These are phyloP conservation scores for Drosophila ustulata DNA, from an alignment of 2,888 invertebrate species.

Conservation along the genomic window DNA sequence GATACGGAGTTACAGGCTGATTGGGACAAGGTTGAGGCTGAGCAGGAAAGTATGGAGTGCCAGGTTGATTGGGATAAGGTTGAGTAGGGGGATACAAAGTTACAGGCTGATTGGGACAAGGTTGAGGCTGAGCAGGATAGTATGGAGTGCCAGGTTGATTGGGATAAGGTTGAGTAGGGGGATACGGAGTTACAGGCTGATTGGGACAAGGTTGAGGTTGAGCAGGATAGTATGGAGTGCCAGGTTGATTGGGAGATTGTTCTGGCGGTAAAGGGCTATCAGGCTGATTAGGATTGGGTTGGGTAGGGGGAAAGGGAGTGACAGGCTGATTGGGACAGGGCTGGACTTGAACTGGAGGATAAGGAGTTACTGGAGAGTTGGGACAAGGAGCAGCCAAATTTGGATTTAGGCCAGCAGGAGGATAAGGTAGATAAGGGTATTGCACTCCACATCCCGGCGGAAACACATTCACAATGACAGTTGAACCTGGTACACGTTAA, in stretches of 20 bases:
- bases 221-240: background rate
- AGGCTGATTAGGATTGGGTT: background rate
- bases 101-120: slow-evolving; percentile 17
- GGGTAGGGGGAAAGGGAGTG: slow-evolving; percentile 11
- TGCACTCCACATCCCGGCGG: background rate
- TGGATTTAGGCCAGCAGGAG: slow-evolving; percentile 5
- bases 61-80: background rate
- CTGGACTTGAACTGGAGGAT: slow-evolving; percentile 5
- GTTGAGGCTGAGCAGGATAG: too few species aligned
- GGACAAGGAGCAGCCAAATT: slow-evolving; percentile 1
- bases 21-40: slow-evolving; percentile 11
- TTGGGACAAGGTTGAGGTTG: slow-evolving; percentile 7
- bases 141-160: too few species aligned
- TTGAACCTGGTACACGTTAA: slow-evolving; percentile 29
- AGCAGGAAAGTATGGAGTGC: background rate
- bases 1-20: slow-evolving; percentile 19
- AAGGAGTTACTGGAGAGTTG: background rate
- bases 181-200: background rate
- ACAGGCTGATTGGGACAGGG: slow-evolving; percentile 22
- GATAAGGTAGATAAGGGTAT: background rate
- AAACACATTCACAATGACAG: slow-evolving; percentile 11
- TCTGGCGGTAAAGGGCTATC: too few species aligned
- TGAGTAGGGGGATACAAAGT: slow-evolving; percentile 19
- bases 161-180: background rate
- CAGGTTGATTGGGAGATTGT: background rate